These are phyloP conservation scores for Brassicogethes aeneus DNA, from an alignment of 2,888 invertebrate species.

Conservation along the genomic window DNA sequence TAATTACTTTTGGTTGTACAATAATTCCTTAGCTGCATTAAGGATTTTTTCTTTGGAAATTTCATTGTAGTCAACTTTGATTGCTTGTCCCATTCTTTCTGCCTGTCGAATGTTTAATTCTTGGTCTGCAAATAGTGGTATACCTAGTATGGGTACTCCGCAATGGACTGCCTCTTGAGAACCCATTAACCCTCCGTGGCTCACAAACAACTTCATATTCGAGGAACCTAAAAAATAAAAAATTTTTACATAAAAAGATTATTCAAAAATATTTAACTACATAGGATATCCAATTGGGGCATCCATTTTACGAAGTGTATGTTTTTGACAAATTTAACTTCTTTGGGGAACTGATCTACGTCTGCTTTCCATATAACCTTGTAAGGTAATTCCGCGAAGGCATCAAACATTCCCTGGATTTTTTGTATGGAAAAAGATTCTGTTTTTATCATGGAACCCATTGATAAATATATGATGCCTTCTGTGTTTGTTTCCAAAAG, in stretches of 20 bases:
- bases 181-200: constrained; percentile 46
- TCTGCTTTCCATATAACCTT: constrained; percentile 49
- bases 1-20: constrained; percentile 43
- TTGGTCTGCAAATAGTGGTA: constrained; percentile 37
- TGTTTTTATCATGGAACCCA: constrained; percentile 50
- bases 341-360: constrained; percentile 40
- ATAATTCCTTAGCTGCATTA: constrained; percentile 24
- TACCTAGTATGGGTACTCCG: constrained; percentile 38
- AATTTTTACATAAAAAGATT: not conserved
- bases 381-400: constrained; percentile 45
- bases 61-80: constrained; percentile 29
- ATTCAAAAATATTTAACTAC: constrained; percentile 30
- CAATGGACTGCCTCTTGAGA: constrained; percentile 42
- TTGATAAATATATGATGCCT: constrained; percentile 49
- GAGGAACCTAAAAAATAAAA: constrained; percentile 36
- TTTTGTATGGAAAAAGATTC: constrained; percentile 45
- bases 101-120: constrained; percentile 46
- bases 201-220: constrained; percentile 42
- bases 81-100: constrained; percentile 44
- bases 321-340: constrained; percentile 40
- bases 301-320: constrained; percentile 48
- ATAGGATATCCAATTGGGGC: constrained; percentile 48
- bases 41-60: constrained; percentile 25
- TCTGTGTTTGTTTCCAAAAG: constrained; percentile 23
- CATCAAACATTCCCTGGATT: constrained; percentile 43